A percentile compares a stretch with the other conserved stretches of the same genome.
These are phyloP conservation scores for Platycheirus rosarum DNA, from an alignment of 2,888 invertebrate genomes.

Conservation along the genomic window DNA sequence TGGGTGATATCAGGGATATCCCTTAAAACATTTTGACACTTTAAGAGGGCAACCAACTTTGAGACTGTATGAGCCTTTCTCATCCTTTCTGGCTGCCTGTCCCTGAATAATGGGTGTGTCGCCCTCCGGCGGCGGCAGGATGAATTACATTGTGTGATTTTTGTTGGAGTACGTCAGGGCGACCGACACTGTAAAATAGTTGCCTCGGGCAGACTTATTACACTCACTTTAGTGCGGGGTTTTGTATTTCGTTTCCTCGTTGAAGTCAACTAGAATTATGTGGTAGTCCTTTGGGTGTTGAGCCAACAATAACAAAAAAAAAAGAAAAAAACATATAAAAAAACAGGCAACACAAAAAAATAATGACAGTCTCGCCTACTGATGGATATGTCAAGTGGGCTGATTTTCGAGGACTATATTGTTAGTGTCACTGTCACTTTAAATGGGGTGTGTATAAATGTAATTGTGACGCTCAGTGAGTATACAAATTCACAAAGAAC, in stretches of 20 bases:
- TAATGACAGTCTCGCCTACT: constrained; percentile 59
- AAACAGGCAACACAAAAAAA: too few relatives aligned
- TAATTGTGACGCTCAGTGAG: constrained; percentile 45
- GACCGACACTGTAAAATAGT: constrained; percentile 62
- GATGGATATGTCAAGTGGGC: constrained; percentile 59
- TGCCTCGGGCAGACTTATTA: constrained; percentile 60
- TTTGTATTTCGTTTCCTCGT: constrained; percentile 41
- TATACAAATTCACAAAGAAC: background rate
- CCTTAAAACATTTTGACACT: constrained; percentile 70
- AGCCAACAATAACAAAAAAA: constrained; percentile 14
- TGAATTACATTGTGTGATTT: constrained; percentile 54
- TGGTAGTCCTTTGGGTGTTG: constrained; percentile 49
- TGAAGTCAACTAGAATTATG: constrained; percentile 59
- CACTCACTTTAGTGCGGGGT: constrained; percentile 35
- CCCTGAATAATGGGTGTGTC: constrained; percentile 42
- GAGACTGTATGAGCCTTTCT: constrained; percentile 30
- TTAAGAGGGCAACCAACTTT: constrained; percentile 69
- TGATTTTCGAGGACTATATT: constrained; percentile 36
- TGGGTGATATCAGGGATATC: constrained; percentile 41
- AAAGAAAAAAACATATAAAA: too few relatives aligned
- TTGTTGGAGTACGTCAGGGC: constrained; percentile 33
- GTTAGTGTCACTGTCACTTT: constrained; percentile 47
- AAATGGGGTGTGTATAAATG: constrained; percentile 58
- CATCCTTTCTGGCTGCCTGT: background rate
- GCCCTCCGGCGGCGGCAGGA: constrained; percentile 39